These are phyloP conservation scores for Agrotis segetum DNA, from an alignment of 2,888 invertebrate genomes.

Conservation along the genomic window DNA sequence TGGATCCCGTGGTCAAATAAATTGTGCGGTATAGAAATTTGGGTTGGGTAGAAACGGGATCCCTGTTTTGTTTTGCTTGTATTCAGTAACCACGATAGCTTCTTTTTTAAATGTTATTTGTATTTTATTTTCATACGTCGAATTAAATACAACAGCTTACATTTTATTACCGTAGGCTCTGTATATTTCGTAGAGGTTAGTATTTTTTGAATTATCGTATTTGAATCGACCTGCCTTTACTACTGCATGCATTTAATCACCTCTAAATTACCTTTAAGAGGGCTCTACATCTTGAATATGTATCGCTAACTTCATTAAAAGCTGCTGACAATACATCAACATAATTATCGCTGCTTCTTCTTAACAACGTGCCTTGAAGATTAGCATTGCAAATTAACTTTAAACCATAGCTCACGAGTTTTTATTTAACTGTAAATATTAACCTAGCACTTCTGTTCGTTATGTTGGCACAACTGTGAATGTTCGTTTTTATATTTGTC, in stretches of 20 bases:
- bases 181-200: too few relatives aligned
- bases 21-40: slow-evolving; percentile 42
- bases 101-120: not conserved
- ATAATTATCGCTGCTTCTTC: slow-evolving; percentile 20
- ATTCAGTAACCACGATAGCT: not conserved
- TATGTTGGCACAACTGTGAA: slow-evolving; percentile 27
- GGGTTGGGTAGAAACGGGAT: slow-evolving; percentile 27
- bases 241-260: not conserved
- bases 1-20: slow-evolving; percentile 51
- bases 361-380: slow-evolving; percentile 38
- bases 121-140: not conserved
- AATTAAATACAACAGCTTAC: too few relatives aligned
- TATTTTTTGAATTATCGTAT: too few relatives aligned
- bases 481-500: slow-evolving; percentile 7
- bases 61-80: slow-evolving; percentile 16
- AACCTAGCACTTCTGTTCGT: slow-evolving; percentile 14
- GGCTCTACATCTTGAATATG: not conserved
- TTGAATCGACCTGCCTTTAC: not conserved
- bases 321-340: slow-evolving; percentile 16
- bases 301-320: slow-evolving; percentile 31
- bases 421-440: slow-evolving; percentile 45
- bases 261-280: not conserved
- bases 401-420: slow-evolving; percentile 35
- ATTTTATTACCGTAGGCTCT: too few relatives aligned
- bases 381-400: slow-evolving; percentile 49